phyloP scores from a whole-genome alignment of 2,797 vertebrate genomes.

The Clarias platycephalus region DNA sequence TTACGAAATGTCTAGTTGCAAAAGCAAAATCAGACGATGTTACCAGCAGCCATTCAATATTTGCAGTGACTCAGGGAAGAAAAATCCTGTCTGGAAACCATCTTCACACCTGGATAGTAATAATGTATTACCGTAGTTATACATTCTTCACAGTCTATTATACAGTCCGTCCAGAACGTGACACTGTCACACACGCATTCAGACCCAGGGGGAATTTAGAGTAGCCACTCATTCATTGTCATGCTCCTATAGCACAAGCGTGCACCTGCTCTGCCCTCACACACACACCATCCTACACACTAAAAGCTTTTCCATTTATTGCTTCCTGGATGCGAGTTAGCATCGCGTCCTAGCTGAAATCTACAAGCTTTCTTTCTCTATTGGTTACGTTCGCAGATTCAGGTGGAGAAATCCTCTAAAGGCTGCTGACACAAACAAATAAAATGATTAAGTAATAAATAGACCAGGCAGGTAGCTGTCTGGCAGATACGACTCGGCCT shows the following conservation, averaged over 20 bases:
- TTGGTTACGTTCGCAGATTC: constrained; percentile 28
- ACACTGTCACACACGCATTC: not conserved
- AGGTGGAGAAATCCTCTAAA: constrained; percentile 27
- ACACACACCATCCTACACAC: not conserved
- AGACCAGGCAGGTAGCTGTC: constrained; percentile 35
- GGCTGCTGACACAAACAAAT: constrained; percentile 58
- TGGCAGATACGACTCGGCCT: constrained; percentile 46
- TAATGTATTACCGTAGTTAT: not conserved
- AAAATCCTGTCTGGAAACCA: not conserved
- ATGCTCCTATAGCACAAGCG: not conserved
- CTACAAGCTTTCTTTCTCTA: constrained; percentile 19
- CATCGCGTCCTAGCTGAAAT: not conserved
- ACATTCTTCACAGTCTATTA: too few species aligned
- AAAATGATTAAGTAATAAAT: constrained; percentile 25
- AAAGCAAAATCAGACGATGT: not conserved
- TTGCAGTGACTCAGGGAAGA: not conserved
- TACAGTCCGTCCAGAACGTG: too few species aligned
- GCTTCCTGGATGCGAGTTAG: not conserved
- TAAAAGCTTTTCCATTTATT: not conserved
- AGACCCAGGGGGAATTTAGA: not conserved
- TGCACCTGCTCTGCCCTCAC: not conserved
- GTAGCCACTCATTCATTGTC: not conserved
- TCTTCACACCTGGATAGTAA: not conserved
- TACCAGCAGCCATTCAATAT: not conserved
- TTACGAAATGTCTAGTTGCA: not conserved